Evolutionary conservation across 2,113 vertebrate genomes (phyloP), one percentile per base, ranked within the genome.

Genomic region (Ceyx melanurus): DNA sequence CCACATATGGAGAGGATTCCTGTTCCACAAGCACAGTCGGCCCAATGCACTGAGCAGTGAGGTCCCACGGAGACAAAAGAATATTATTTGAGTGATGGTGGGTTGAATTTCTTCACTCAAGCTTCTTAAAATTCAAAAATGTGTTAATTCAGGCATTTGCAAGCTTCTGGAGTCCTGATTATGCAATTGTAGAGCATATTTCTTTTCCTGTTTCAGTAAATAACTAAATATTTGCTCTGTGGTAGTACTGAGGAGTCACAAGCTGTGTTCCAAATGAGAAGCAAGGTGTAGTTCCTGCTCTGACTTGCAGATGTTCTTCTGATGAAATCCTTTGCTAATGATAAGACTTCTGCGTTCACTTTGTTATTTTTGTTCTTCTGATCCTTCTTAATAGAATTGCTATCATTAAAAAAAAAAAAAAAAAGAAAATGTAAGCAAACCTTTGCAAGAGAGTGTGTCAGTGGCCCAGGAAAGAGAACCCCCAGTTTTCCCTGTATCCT

Each of bases 221-320:
- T 86, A 94, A 56, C 73, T 77, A 71, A 92, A 46, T 93, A 86
- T 92, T 95, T 96, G 86, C 57, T 10, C 74, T 68, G 77, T 31
- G 54, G 50, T 53, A 89, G 42, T 60, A 76, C 57, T 61, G 83
- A 58, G 82, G 76, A 91, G 66, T 66, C 74, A 76, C 35, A 45
- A 81, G 46, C 84, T 88, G 66, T 0, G 71, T 62, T 93, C 90
- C 86, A 90, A 90, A 82, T 2, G 0, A 73, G 86, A 86, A 86
- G 82, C 64, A 90, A 95, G 74, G 80, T 92, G 84, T 71, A 88
- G 77, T 35, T 84, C 90, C 58, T 95, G 93, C 81, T 90, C 77
- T 73, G 74, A 92, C 94, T 96, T 92, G 93, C 78, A 88, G 61
- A 13, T 81, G 73, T 77, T 95, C 93, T 90, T 94, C 94, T 88